A percentile compares a stretch with the other conserved stretches of the same genome.
These are phyloP conservation scores for Microcebus griseorufus DNA, from an alignment of 2,113 vertebrate species.

Conservation along the genomic window DNA sequence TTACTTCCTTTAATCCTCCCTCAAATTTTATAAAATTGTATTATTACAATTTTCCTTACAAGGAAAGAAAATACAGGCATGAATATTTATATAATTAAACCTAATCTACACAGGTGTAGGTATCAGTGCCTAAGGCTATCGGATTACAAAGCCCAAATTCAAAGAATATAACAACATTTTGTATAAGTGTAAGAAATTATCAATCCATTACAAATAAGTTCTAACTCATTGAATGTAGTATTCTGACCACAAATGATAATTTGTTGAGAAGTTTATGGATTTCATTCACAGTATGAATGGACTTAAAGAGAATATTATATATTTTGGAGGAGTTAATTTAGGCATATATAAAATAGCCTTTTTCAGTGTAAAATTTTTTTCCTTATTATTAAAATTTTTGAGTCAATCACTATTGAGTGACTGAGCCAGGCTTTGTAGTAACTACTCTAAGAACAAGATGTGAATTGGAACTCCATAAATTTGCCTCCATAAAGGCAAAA, in stretches of 20 bases:
- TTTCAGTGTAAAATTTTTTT: neutral
- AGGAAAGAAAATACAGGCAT: neutral
- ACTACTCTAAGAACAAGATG: neutral
- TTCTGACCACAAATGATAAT: neutral
- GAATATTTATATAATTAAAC: neutral
- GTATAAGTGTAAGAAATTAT: neutral
- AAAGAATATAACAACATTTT: neutral
- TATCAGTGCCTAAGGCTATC: neutral
- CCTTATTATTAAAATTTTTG: neutral
- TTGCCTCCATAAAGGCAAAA: neutral
- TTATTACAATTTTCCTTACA: neutral
- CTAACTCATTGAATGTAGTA: neutral
- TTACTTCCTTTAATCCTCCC: neutral
- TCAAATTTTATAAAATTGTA: neutral
- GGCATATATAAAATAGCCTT: neutral
- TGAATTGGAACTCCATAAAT: neutral
- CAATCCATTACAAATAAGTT: neutral
- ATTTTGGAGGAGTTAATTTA: neutral
- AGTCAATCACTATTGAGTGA: neutral
- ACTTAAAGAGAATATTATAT: neutral
- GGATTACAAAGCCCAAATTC: neutral
- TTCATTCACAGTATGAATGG: neutral
- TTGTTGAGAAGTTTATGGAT: neutral
- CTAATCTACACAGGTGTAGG: fast-evolving
- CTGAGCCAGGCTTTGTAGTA: neutral